Base-by-base conservation (phyloP, 2,797 vertebrate genomes). In the Danionella dracula region DNA sequence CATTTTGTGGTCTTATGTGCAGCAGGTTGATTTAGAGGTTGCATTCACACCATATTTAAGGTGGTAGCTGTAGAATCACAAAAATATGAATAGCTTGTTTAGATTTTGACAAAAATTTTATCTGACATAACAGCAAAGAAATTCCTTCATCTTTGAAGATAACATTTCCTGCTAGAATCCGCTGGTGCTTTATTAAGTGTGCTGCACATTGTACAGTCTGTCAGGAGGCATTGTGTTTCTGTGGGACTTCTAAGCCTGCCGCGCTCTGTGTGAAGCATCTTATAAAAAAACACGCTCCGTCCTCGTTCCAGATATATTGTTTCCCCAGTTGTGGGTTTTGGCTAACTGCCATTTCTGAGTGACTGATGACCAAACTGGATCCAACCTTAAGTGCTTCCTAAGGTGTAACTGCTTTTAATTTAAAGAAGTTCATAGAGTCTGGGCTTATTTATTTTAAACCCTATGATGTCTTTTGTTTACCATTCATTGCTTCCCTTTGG, bases 261-360 rank as follows among this genome's bases (percentile, higher is more conserved):
- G 34, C 66, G 51, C 35, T 74, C 75, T 74, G 41, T 68, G 64
- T 83, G 79, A 63, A 70, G 70, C 77, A 63, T 70, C 72, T 78
- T 68, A 76, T 78, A 74, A 84, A 27, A 83, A 73, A 74, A 70
- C 71, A 58, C 79, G 75, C 81, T 67, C 8, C 74, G 80, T 78
- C 50, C 66, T 75, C 75, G 72, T 76, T 74, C 74, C 67, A 65
- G 66, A 70, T 64, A 73, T 77, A 78, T 78, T 82, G 68, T 74
- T 56, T 69, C 82, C 79, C 37, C 76, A 79, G 83, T 79, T 84
- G 79, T 74, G 74, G 76, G 78, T 23, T 80, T 78, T 87, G 83
- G 82, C 74, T 46, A 38, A 32, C 46, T 70, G 82, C 84, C 82
- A 81, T 68, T 72, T 82, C 79, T 81, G 80, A 79, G 77, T 73